Base-by-base conservation (phyloP, 2,888 invertebrate species). In the Eupithecia insigniata region DNA sequence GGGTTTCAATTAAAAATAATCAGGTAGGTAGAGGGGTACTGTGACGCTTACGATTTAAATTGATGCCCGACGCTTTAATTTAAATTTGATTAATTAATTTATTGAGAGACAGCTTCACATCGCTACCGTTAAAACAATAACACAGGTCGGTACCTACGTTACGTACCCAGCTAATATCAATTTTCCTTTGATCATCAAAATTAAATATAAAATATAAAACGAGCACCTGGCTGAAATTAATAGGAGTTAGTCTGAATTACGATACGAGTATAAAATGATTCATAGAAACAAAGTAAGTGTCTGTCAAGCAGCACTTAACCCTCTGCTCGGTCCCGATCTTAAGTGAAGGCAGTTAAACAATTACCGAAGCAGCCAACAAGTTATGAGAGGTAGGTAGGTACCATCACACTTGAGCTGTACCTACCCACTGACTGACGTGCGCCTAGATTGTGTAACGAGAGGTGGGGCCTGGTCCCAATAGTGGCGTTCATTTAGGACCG, bases 261-360 rank as follows among this genome's bases (percentile, higher is more conserved):
- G 55, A 55, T 26, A 26, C 22, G 26, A 14, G 55, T 14, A 1
- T 26, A 26, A 51, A 26, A 55, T 55, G 55, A 55, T 55, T 60
- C 3, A 32, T 34, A 64, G 14, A 65, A 65, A 60, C 65, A 67
- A 66, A 68, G 55, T 67, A 74, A 77, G 73, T 72, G 71, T 73
- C 72, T 78, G 75, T 74, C 74, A 66, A 69, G 39, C 62, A 22
- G 32, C 67, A 69, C 71, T 74, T 64, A 71, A 64, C 66, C 68
- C 62, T 71, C 3, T 14, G 55, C 55, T 64, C 34, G n/a, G 22
- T 71, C 22, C 67, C 69, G 71, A 70, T 71, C 34, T 22, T 71
- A 72, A 77, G 69, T 71, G 71, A 70, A 65, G 69, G 70, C 77
- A 74, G 66, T 77, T 69, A 72, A 78, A 77, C 78, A 77, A 77